These are phyloP conservation scores for Drosophila engyochracea DNA, from an alignment of 2,888 invertebrate genomes.

Conservation along the genomic window DNA sequence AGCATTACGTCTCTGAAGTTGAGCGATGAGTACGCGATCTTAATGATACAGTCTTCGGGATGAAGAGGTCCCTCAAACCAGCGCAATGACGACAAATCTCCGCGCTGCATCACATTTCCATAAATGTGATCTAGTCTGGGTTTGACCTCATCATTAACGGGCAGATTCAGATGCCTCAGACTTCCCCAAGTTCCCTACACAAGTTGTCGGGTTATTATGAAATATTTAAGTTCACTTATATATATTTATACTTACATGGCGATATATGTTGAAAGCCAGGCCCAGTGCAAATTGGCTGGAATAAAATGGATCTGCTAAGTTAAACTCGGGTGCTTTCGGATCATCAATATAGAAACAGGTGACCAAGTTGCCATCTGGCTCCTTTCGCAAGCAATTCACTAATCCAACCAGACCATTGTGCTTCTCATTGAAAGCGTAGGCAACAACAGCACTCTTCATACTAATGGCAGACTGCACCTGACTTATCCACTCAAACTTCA, in stretches of 20 bases:
- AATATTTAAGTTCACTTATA: not conserved
- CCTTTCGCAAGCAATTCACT: slow-evolving; percentile 93
- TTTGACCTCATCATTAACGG: slow-evolving; percentile 84
- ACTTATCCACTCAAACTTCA: slow-evolving; percentile 79
- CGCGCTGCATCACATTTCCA: slow-evolving; percentile 91
- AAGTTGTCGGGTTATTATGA: not conserved
- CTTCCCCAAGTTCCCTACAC: slow-evolving; percentile 88
- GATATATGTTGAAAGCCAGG: slow-evolving; percentile 92
- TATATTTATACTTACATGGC: slow-evolving; percentile 85
- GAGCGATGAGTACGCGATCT: slow-evolving; percentile 89
- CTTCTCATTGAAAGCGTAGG: slow-evolving; percentile 89
- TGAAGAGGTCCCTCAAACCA: slow-evolving; percentile 91
- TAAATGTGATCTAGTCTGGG: slow-evolving; percentile 89
- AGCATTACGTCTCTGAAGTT: slow-evolving; percentile 99
- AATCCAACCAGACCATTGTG: slow-evolving; percentile 94
- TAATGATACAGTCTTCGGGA: slow-evolving; percentile 86
- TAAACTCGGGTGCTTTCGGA: slow-evolving; percentile 88
- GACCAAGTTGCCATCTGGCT: slow-evolving; percentile 90
- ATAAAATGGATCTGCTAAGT: slow-evolving; percentile 88
- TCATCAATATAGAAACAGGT: slow-evolving; percentile 89
- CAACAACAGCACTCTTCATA: slow-evolving; percentile 85
- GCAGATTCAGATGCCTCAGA: slow-evolving; percentile 92
- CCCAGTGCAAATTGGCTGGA: slow-evolving; percentile 89
- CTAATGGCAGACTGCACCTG: slow-evolving; percentile 66
- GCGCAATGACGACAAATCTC: slow-evolving; percentile 94